Conservation (phyloP, 2,797 vertebrate genomes). For the Lepilemur ruficaudatus region DNA sequence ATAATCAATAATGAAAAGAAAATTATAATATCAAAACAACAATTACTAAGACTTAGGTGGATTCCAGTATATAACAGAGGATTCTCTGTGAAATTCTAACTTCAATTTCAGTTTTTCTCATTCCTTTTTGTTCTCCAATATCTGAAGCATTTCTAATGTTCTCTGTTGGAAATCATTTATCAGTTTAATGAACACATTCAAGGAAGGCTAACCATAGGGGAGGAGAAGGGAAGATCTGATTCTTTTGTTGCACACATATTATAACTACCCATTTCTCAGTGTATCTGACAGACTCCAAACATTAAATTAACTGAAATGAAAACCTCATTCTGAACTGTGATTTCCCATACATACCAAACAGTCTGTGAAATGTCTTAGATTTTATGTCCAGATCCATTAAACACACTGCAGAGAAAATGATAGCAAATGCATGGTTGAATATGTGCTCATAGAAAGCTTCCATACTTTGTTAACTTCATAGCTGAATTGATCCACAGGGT, state of each 20-base stretch:
- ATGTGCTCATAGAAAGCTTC: conserved; percentile 60
- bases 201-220: conserved; percentile 54
- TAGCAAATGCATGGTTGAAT: conserved; percentile 47
- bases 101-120: background rate
- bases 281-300: conserved; percentile 72
- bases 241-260: conserved; percentile 51
- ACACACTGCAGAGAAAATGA: conserved; percentile 19
- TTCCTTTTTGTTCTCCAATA: conserved; percentile 34
- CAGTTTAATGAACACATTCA: conserved; percentile 64
- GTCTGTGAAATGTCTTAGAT: conserved; percentile 70
- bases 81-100: background rate
- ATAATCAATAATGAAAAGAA: background rate
- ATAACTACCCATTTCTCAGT: conserved; percentile 61
- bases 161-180: conserved; percentile 64
- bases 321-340: conserved; percentile 65
- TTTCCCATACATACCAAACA: conserved; percentile 75
- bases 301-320: conserved; percentile 78
- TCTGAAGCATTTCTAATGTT: conserved; percentile 58
- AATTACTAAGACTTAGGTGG: background rate
- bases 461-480: conserved; percentile 55
- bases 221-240: conserved; percentile 37
- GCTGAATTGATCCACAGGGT: conserved; percentile 62
- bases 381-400: conserved; percentile 77
- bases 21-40: background rate
- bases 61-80: background rate